Evolutionary conservation across 2,797 vertebrate species (phyloP), one percentile per base, ranked within the genome.

Genomic region (Aplochiton taeniatus): DNA sequence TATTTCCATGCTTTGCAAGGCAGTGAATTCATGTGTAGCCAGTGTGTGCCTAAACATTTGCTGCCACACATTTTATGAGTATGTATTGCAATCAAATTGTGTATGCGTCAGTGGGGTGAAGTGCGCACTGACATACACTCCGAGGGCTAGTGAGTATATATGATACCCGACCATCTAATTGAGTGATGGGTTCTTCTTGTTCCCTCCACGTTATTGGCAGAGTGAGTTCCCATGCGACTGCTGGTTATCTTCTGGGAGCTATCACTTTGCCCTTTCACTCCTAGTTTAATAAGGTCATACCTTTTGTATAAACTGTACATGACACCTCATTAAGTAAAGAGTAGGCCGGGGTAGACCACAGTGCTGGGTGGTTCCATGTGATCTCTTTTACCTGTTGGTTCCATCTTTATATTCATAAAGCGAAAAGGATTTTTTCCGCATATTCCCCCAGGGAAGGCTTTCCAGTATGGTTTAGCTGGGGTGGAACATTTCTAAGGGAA

Each of bases 261-360:
- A 62, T 74, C 54, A 68, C 68, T 67, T 83, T 77, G 67, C 62
- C 76, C 82, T 77, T 83, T 84, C 69, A 73, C 74, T 85, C 74
- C 63, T 50, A 53, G 70, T 77, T 86, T 90, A 89, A 91, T 89
- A 90, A 92, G 89, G 88, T 89, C 87, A 87, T 74, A 84, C 73
- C 83, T 86, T 86, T 83, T 86, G 77, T 83, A 83, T 85, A 83
- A 88, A 82, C 81, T 78, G 76, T 85, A 87, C 87, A 88, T 87
- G 88, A 86, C 83, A 86, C 81, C 86, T 90, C 83, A 87, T 91
- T 89, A 90, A 82, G 70, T 84, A 60, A 79, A 73, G 80, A 75
- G 55, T 71, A 62, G 78, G 78, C 83, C 65, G 67, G 53, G 68
- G 72, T 66, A 56, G 16, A 74, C 75, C 73, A 77, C 70, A 66